These are phyloP conservation scores for Tetramorium parvispinum DNA, from an alignment of 1,140 invertebrate genomes.

Conservation along the genomic window DNA sequence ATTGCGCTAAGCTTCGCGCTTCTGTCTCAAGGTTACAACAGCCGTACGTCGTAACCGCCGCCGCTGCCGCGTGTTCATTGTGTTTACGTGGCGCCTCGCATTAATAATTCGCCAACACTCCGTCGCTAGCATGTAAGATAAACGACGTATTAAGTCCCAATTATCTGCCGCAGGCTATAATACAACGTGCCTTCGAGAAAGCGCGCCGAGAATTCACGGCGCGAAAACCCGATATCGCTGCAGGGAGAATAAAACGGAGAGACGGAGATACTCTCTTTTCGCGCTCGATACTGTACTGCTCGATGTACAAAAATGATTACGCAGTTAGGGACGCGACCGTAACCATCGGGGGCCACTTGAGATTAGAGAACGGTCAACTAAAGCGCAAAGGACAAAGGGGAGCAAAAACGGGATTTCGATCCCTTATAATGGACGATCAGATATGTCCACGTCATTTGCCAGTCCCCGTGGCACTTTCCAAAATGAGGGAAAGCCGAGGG, in stretches of 20 bases:
- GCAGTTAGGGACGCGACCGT: neutral
- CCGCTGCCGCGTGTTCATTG: too few relatives aligned
- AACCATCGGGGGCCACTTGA: slow-evolving; percentile 4
- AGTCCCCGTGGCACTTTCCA: slow-evolving; percentile 15
- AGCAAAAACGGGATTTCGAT: slow-evolving; percentile 23
- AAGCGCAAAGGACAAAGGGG: neutral
- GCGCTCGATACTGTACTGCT: neutral
- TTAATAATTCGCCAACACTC: slow-evolving; percentile 39
- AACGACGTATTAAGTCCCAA: slow-evolving; percentile 36
- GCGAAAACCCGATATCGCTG: neutral
- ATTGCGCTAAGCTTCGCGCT: slow-evolving; percentile 7
- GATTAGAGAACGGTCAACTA: slow-evolving; percentile 18
- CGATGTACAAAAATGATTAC: neutral
- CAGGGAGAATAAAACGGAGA: neutral
- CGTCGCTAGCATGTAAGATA: slow-evolving; percentile 30
- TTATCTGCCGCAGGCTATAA: slow-evolving; percentile 12
- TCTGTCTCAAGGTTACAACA: slow-evolving; percentile 35
- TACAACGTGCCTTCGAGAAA: neutral
- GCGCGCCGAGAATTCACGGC: neutral
- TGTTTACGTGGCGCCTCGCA: slow-evolving; percentile 35
- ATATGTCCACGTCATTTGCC: slow-evolving; percentile 33
- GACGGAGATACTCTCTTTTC: neutral
- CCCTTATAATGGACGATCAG: neutral
- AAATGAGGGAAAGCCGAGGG: slow-evolving; percentile 25
- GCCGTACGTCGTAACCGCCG: neutral